A percentile compares a stretch with the other conserved stretches of the same genome.
phyloP scores from a whole-genome alignment of 2,888 invertebrate species.

The Limnephilus auricula region DNA sequence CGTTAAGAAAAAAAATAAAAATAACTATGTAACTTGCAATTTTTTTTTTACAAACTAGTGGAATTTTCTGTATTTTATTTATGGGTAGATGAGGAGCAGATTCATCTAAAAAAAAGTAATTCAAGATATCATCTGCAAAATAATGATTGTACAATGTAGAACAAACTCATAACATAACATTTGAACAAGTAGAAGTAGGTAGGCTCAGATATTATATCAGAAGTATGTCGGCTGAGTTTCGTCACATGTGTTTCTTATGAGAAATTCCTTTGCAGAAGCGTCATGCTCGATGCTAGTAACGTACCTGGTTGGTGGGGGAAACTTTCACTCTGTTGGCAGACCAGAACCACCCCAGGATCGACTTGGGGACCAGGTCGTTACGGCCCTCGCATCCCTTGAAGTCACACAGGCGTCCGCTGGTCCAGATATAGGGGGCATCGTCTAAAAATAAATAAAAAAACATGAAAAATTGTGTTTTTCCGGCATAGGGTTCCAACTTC shows the following conservation, averaged over 20 bases:
- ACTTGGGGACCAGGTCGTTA: constrained; percentile 91
- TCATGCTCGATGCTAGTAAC: not conserved
- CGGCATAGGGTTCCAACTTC: not conserved
- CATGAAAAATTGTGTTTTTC: not conserved
- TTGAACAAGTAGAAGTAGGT: not conserved
- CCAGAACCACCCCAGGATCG: constrained; percentile 94
- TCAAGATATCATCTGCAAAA: not conserved
- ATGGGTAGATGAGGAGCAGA: not conserved
- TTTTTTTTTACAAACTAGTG: not conserved
- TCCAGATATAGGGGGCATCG: constrained; percentile 95
- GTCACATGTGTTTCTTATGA: not conserved
- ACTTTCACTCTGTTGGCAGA: constrained; percentile 93
- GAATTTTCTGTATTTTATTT: not conserved
- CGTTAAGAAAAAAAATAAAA: no score
- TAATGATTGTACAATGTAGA: not conserved
- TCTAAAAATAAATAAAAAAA: constrained; percentile 73
- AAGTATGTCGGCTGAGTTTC: not conserved
- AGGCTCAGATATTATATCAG: not conserved
- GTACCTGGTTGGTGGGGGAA: constrained; percentile 86
- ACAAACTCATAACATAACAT: not conserved
- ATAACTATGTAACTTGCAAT: not conserved
- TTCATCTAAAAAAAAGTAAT: not conserved
- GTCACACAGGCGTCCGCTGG: constrained; percentile 93
- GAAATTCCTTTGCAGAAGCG: not conserved
- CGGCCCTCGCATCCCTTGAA: constrained; percentile 95